Evolutionary conservation across 2,797 vertebrate species (phyloP).

Genomic region (Limnodromus scolopaceus): DNA sequence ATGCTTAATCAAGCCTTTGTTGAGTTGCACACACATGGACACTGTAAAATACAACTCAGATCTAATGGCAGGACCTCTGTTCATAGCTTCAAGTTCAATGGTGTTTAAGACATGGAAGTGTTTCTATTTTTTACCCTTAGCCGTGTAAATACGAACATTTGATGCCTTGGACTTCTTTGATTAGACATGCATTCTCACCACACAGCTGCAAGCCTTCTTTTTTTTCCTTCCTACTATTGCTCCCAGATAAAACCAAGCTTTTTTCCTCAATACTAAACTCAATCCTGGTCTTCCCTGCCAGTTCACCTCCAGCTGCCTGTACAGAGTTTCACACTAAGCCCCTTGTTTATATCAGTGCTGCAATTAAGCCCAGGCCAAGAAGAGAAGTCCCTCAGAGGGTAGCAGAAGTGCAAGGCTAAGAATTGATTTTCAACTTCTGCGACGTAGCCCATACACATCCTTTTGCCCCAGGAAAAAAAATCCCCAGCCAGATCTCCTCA

Average conservation of each 20-base stretch:
- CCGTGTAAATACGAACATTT: conserved; percentile 31
- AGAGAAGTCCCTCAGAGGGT: conserved; percentile 90
- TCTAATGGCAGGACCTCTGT: conserved; percentile 22
- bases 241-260: conserved; percentile 58
- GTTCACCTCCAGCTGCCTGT: conserved; percentile 89
- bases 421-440: conserved; percentile 83
- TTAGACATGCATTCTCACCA: conserved; percentile 71
- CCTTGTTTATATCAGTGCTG: conserved; percentile 91
- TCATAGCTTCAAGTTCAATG: conserved; percentile 7
- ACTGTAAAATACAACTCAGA: conserved; percentile 49
- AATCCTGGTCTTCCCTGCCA: conserved; percentile 79
- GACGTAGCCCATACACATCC: background rate
- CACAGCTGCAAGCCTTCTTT: conserved; percentile 64
- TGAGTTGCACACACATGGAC: conserved; percentile 14
- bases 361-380: conserved; percentile 89
- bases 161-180: conserved; percentile 57
- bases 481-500: background rate
- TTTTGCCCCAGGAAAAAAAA: background rate
- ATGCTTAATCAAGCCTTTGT: conserved; percentile 59
- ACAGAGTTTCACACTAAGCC: conserved; percentile 89
- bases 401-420: conserved; percentile 89
- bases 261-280: conserved; percentile 57
- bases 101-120: conserved; percentile 28
- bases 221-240: conserved; percentile 48
- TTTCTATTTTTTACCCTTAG: conserved; percentile 55